Base-by-base conservation (phyloP, 1,140 invertebrate genomes). In the Brachionus sp. region DNA sequence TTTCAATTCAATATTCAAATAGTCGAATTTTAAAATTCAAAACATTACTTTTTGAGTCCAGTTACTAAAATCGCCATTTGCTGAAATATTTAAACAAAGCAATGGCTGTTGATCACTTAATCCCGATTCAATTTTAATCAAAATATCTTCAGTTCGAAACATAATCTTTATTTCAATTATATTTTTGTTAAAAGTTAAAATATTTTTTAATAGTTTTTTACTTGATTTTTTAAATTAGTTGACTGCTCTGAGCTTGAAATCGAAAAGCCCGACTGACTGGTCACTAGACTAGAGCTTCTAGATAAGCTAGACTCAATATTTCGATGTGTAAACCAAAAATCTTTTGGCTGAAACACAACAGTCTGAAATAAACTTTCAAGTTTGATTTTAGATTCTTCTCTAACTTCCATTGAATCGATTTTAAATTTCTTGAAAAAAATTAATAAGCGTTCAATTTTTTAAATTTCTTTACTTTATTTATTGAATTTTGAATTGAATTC, bases 291-390 rank as follows among this genome's bases (percentile, higher is more conserved):
- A 2, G 77, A 39, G 29, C 77, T 62, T 10, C 46, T 62, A n/a
- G 77, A 66, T 80, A 19, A 39, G 13, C 16, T 73, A 10, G 3
- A 9, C 7, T 44, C 70, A 46, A 12, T 46, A 29, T 46, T 75
- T 46, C 6, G 25, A n/a, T 80, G 77, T 0, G 77, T 80, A 16
- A 80, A 80, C 77, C 77, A 80, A n/a, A 80, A 80, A 19, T 80
- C 77, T 19, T 57, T 39, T 5, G 37, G 16, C 1, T 80, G 33
- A 37, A 80, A 80, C 13, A 50, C n/a, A 42, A 80, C 16, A 29
- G 77, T 39, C 25, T 80, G 29, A 35, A 80, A 80, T 25, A 80
- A 37, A 37, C 50, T 66, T 23, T 80, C 77, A 6, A 62, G 10
- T 13, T 29, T 62, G 0, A 80, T 10, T 4, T 66, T 66, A 35